Evolutionary conservation across 23 tunicate genomes (phyloP).

Genomic region (Clavelina lepadiformis): DNA sequence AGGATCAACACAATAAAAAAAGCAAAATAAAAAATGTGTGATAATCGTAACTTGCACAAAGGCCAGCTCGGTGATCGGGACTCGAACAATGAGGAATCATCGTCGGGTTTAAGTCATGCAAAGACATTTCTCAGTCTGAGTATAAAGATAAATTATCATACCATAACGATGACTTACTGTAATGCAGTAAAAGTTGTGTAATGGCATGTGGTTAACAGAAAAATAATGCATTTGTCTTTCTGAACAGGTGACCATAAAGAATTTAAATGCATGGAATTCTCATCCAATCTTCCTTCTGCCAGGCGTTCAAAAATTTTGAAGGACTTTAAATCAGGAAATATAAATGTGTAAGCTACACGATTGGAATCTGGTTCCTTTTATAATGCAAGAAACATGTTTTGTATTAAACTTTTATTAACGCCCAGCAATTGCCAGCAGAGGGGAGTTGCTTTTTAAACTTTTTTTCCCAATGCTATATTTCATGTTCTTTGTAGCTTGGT

Average conservation of each 20-base stretch:
- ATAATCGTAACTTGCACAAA: no score
- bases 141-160: not conserved
- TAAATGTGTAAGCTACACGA: slow-evolving; percentile 16
- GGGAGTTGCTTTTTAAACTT: no score
- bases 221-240: slow-evolving; percentile 1
- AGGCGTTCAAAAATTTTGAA: slow-evolving; percentile 11
- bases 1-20: no score
- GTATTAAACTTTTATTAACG: no score
- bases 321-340: slow-evolving; percentile 16
- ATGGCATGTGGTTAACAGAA: not conserved
- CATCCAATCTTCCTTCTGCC: slow-evolving; percentile 29
- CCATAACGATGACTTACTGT: not conserved
- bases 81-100: no score
- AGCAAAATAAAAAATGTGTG: no score
- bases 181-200: not conserved
- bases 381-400: no score
- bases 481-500: slow-evolving; percentile 24
- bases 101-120: no score
- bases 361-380: not conserved
- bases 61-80: no score
- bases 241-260: not conserved
- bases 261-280: slow-evolving; percentile 39
- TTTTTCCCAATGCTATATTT: no score
- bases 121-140: not conserved
- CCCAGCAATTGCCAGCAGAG: no score